phyloP scores from a whole-genome alignment of 2,797 vertebrate species.

The Petrocephalus sullivani region DNA sequence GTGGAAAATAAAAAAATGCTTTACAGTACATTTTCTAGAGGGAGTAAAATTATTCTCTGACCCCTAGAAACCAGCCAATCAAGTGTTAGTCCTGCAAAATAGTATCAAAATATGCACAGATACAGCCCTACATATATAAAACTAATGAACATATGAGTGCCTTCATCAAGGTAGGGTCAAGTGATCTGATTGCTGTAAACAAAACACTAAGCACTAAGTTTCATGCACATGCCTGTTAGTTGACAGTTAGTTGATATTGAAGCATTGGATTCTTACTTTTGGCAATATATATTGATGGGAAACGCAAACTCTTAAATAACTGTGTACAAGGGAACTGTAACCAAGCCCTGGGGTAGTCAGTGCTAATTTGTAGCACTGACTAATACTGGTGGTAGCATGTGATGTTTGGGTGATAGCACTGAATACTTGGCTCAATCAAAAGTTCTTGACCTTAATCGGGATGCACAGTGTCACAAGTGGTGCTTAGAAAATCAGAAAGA shows the following conservation, averaged over 20 bases:
- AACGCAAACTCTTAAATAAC: not conserved
- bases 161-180: not conserved
- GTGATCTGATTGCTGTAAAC: not conserved
- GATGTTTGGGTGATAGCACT: not conserved
- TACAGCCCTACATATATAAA: not conserved
- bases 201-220: not conserved
- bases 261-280: not conserved
- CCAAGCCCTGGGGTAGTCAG: not conserved
- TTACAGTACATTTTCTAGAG: not conserved
- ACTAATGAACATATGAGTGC: not conserved
- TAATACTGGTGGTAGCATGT: not conserved
- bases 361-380: not conserved
- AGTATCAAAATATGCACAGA: not conserved
- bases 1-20: not conserved
- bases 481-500: not conserved
- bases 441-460: slow-evolving; percentile 1
- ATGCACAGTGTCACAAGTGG: not conserved
- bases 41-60: not conserved
- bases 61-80: not conserved
- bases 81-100: not conserved
- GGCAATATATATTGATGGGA: not conserved
- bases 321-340: not conserved
- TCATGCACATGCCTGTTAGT: not conserved
- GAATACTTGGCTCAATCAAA: not conserved
- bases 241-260: not conserved